A percentile compares a stretch with the other conserved stretches of the same genome.
These are phyloP conservation scores for Clarias pachynema DNA, from an alignment of 2,797 vertebrate species.

Conservation along the genomic window DNA sequence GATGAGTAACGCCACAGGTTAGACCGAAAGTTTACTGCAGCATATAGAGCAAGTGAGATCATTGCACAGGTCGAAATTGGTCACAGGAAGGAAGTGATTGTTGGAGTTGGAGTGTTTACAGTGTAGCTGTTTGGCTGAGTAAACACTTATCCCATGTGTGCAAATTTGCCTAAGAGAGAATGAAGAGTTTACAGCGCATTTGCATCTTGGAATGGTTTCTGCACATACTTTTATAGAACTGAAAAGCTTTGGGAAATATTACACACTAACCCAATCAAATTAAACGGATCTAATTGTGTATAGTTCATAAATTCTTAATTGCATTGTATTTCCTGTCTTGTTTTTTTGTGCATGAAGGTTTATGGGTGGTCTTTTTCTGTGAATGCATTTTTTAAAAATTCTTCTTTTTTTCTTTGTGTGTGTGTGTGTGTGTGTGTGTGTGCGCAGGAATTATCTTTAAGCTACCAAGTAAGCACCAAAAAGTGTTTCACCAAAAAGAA, in stretches of 20 bases:
- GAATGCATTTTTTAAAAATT: constrained; percentile 6
- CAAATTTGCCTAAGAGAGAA: not conserved
- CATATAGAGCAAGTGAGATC: constrained; percentile 19
- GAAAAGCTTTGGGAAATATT: not conserved
- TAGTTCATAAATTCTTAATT: not conserved
- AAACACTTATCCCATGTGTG: not conserved
- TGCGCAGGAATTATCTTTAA: not conserved
- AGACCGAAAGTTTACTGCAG: not conserved
- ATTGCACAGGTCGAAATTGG: constrained; percentile 16
- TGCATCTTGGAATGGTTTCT: constrained; percentile 32
- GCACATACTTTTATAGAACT: constrained; percentile 8
- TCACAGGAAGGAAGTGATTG: constrained; percentile 12
- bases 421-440: not conserved
- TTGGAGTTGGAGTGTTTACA: constrained; percentile 12
- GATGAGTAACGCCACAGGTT: not conserved
- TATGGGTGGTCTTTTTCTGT: constrained; percentile 10
- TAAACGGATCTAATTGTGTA: not conserved
- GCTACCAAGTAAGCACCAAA: not conserved
- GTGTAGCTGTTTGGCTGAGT: not conserved
- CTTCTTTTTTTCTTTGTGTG: not conserved
- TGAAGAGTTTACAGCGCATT: not conserved
- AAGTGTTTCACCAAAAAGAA: not conserved
- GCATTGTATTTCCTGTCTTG: not conserved
- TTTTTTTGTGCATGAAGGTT: constrained; percentile 17
- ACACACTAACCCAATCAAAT: constrained; percentile 30